These are phyloP conservation scores for Melanerpes formicivorus DNA, from an alignment of 2,113 vertebrate genomes.

Conservation along the genomic window DNA sequence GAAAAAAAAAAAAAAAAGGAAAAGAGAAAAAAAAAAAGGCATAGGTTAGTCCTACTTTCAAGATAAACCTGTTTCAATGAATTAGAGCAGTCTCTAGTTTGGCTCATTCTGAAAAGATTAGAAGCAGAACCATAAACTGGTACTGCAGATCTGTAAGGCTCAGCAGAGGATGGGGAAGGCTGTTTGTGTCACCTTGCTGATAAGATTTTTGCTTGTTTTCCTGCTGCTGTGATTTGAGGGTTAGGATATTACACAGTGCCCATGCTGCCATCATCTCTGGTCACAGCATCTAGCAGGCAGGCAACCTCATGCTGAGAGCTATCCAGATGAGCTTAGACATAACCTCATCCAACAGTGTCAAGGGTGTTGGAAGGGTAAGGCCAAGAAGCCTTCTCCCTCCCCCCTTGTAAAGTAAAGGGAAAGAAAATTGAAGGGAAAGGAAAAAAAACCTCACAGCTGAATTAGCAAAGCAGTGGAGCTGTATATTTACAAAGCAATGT, in stretches of 20 bases:
- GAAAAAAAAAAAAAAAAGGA: neutral
- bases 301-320: fast-evolving
- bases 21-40: neutral
- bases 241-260: fast-evolving
- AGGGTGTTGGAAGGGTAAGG: too few relatives aligned
- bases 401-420: too few relatives aligned
- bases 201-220: neutral
- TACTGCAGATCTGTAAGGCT: neutral
- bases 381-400: too few relatives aligned
- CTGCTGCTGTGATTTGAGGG: fast-evolving
- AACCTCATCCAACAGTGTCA: conserved; percentile 7
- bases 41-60: neutral
- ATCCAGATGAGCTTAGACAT: neutral
- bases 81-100: neutral
- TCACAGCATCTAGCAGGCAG: neutral
- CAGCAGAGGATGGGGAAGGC: neutral
- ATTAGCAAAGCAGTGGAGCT: too few relatives aligned
- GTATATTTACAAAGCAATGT: too few relatives aligned
- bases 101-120: neutral
- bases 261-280: fast-evolving
- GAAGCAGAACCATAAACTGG: neutral
- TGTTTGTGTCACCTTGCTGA: neutral
- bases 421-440: too few relatives aligned
- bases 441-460: too few relatives aligned
- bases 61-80: neutral